Conservation (phyloP, 1,140 invertebrate species). For the Hermatobates lingyangjiaoensis region DNA sequence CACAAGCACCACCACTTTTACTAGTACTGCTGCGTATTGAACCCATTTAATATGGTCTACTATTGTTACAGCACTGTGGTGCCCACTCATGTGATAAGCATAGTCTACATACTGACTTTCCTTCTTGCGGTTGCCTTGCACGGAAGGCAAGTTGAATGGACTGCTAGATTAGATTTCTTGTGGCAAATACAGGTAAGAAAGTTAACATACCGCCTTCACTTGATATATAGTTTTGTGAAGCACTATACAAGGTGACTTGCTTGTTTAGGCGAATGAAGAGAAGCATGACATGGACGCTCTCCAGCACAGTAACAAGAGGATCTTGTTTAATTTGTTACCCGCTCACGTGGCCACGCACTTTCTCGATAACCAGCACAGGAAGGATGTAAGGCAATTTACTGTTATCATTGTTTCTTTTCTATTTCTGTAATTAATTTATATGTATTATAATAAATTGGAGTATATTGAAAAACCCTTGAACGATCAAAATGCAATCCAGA, state of each 20-base stretch:
- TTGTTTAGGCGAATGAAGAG: slow-evolving; percentile 56
- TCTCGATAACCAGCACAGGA: slow-evolving; percentile 64
- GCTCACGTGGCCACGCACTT: slow-evolving; percentile 85
- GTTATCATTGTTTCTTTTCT: no score
- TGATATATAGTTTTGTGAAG: not conserved
- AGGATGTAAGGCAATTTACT: no score
- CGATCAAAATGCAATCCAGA: no score
- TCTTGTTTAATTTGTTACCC: slow-evolving; percentile 82
- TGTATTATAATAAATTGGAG: no score
- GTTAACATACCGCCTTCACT: not conserved
- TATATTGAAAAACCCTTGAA: no score
- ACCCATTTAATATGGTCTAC: no score
- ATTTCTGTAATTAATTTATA: no score
- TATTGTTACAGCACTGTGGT: slow-evolving; percentile 33
- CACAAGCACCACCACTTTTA: no score
- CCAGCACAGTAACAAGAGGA: slow-evolving; percentile 66
- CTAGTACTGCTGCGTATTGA: no score
- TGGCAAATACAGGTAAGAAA: slow-evolving; percentile 49
- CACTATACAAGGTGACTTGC: not conserved
- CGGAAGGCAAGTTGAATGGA: slow-evolving; percentile 70
- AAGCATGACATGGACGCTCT: slow-evolving; percentile 82
- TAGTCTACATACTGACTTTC: slow-evolving; percentile 57
- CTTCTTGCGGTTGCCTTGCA: slow-evolving; percentile 61
- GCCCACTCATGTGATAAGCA: slow-evolving; percentile 40
- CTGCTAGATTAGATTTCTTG: slow-evolving; percentile 62